phyloP scores from a whole-genome alignment of 2,797 vertebrate species.

The Leptodactylus fallax region DNA sequence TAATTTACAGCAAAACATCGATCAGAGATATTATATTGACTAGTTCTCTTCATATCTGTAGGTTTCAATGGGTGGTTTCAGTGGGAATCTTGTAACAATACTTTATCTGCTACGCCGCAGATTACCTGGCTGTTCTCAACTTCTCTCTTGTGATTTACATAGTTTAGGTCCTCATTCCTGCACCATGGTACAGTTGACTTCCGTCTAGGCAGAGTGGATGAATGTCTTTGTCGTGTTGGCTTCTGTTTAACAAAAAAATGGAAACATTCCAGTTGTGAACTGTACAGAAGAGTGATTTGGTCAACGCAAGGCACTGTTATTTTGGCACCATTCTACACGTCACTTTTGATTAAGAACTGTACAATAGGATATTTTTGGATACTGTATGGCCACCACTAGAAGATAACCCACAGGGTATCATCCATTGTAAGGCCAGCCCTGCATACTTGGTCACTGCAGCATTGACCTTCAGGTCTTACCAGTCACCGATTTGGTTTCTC shows the following conservation, averaged over 20 bases:
- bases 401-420: not conserved
- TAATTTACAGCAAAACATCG: not conserved
- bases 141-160: not conserved
- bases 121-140: constrained; percentile 34
- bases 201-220: constrained; percentile 45
- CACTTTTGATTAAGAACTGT: too few species aligned
- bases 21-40: not conserved
- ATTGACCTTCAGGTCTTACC: not conserved
- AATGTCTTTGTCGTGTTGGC: not conserved
- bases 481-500: too few species aligned
- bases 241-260: constrained; percentile 1
- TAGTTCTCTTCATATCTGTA: not conserved
- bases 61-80: not conserved
- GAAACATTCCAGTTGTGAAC: not conserved
- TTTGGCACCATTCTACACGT: too few species aligned
- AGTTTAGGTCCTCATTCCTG: constrained; percentile 32
- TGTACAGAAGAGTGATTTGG: not conserved
- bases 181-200: constrained; percentile 61
- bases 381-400: too few species aligned
- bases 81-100: not conserved
- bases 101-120: not conserved
- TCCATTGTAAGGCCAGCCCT: not conserved
- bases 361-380: too few species aligned
- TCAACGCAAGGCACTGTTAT: too few species aligned
- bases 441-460: not conserved